A percentile compares a stretch with the other conserved stretches of the same genome.
phyloP scores from a whole-genome alignment of 1,140 invertebrate genomes.

The Drosophila busckii region DNA sequence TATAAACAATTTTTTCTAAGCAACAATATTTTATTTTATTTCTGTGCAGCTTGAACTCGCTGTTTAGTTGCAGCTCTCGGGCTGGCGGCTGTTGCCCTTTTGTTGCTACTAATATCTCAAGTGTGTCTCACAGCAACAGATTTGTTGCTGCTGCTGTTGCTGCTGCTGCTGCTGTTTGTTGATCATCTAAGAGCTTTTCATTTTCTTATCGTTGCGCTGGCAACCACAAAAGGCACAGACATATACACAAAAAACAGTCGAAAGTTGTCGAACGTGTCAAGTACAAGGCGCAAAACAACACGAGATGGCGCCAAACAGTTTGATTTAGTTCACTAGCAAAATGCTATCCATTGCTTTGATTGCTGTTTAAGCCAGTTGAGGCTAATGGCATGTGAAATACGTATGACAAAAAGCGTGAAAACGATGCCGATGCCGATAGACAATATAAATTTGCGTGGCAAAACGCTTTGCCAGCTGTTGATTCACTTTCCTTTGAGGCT shows the following conservation, averaged over 20 bases:
- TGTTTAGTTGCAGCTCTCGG: too few species aligned
- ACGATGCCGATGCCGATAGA: conserved; percentile 10
- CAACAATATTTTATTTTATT: too few species aligned
- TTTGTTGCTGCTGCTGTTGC: conserved; percentile 11
- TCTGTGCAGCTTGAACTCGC: too few species aligned
- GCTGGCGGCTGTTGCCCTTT: conserved; percentile 57
- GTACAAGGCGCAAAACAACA: conserved; percentile 3
- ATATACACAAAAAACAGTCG: conserved; percentile 29
- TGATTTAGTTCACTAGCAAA: conserved; percentile 12
- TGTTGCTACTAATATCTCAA: conserved; percentile 72
- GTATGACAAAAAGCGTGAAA: conserved; percentile 70
- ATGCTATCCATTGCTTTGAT: background rate
- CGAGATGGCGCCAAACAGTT: background rate
- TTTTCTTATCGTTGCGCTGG: conserved; percentile 8
- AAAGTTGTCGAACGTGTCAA: conserved; percentile 25
- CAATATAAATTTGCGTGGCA: conserved; percentile 61
- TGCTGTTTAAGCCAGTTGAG: conserved; percentile 2
- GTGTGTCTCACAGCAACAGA: conserved; percentile 41
- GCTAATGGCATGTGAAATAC: conserved; percentile 71
- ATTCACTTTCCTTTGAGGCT: too few species aligned
- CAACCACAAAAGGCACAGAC: conserved; percentile 18
- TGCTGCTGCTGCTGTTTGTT: conserved; percentile 5
- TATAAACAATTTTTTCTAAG: too few species aligned
- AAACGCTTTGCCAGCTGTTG: conserved; percentile 62
- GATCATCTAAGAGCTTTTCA: conserved; percentile 52